Evolutionary conservation across 1,140 invertebrate genomes (phyloP).

Genomic region (Schlechtendalia chinensis): DNA sequence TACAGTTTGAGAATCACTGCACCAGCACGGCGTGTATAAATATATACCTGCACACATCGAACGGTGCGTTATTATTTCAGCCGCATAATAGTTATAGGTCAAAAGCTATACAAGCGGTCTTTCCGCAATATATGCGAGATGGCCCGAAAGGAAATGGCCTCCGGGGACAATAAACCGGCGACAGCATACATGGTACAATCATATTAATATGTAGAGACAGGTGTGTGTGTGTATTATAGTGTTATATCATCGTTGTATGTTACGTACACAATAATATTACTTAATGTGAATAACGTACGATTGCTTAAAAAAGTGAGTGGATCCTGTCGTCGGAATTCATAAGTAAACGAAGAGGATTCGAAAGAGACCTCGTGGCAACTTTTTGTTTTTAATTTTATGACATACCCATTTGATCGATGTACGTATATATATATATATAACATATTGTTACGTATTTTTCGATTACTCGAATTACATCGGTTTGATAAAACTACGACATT

Average conservation of each 20-base stretch:
- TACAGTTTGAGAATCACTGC: too few relatives aligned
- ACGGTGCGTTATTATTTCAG: not conserved
- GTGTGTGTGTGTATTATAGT: too few relatives aligned
- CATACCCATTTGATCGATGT: too few relatives aligned
- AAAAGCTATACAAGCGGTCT: not conserved
- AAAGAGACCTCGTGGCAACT: too few relatives aligned
- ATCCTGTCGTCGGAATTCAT: not conserved
- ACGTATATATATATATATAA: too few relatives aligned
- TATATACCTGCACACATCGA: not conserved
- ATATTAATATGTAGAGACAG: not conserved
- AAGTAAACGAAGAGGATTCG: too few relatives aligned
- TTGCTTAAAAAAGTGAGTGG: not conserved
- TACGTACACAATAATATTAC: not conserved
- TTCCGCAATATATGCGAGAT: slow-evolving; percentile 3
- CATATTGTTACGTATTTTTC: too few relatives aligned
- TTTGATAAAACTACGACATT: too few relatives aligned
- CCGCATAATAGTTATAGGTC: not conserved
- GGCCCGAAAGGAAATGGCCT: slow-evolving; percentile 5
- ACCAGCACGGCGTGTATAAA: too few relatives aligned
- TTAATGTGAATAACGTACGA: not conserved
- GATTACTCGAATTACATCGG: too few relatives aligned
- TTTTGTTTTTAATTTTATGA: too few relatives aligned
- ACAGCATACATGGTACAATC: not conserved
- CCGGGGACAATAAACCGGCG: not conserved
- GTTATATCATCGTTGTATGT: not conserved